These are phyloP conservation scores for Standfussiana lucernea DNA, from an alignment of 2,888 invertebrate genomes.

Conservation along the genomic window DNA sequence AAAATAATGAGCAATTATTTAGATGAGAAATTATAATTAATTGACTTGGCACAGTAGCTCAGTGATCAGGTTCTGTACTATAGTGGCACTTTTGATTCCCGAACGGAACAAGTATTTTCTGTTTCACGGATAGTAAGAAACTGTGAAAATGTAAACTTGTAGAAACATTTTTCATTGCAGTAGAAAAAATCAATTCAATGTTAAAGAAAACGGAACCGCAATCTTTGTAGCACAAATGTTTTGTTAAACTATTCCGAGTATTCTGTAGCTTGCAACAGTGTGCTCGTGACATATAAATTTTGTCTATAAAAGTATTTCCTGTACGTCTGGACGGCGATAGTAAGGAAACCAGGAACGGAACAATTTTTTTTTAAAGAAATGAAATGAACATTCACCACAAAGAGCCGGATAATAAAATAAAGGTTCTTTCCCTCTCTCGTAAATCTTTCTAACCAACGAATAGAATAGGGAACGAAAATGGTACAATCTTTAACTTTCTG, in stretches of 20 bases:
- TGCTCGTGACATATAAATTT: conserved; percentile 62
- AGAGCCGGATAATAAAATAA: conserved; percentile 84
- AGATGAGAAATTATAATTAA: neutral
- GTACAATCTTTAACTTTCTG: conserved; percentile 89
- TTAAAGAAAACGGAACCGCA: neutral
- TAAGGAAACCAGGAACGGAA: conserved; percentile 58
- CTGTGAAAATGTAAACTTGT: no score
- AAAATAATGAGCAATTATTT: neutral
- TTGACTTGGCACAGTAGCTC: neutral
- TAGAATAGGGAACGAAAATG: conserved; percentile 85
- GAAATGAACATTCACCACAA: conserved; percentile 78
- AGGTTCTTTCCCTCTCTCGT: conserved; percentile 81
- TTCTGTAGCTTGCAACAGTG: conserved; percentile 37
- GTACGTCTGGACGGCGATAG: conserved; percentile 64
- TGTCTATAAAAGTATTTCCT: conserved; percentile 64
- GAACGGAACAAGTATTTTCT: neutral
- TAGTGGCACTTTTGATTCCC: neutral
- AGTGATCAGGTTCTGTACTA: neutral
- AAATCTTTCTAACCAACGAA: conserved; percentile 84
- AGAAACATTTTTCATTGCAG: neutral
- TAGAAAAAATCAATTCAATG: conserved; percentile 20
- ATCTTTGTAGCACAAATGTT: conserved; percentile 27
- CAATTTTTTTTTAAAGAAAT: conserved; percentile 67
- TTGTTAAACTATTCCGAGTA: conserved; percentile 40
- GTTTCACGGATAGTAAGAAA: neutral